These are phyloP conservation scores for Catharus bicknelli DNA, from an alignment of 2,113 vertebrate genomes.

Conservation along the genomic window DNA sequence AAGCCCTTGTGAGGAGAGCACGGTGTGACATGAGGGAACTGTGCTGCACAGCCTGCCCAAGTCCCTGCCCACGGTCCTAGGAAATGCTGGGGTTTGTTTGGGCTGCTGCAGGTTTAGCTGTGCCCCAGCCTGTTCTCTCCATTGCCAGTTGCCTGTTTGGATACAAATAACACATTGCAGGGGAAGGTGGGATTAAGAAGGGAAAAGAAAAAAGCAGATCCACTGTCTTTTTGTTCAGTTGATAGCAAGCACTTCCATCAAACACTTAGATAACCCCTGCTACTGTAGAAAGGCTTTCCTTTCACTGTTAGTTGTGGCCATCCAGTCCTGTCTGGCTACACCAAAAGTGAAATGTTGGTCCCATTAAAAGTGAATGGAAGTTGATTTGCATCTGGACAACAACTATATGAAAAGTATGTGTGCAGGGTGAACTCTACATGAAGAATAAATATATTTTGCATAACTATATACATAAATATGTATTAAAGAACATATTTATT, in stretches of 20 bases:
- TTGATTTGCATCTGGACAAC: background rate
- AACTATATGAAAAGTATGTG: background rate
- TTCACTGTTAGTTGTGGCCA: background rate
- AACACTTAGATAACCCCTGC: background rate
- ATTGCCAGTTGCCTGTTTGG: background rate
- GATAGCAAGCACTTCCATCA: background rate
- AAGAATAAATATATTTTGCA: background rate
- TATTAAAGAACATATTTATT: background rate
- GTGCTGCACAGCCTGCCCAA: background rate
- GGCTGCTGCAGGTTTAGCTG: background rate
- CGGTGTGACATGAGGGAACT: fast-evolving
- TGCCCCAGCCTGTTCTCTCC: background rate
- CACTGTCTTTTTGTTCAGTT: background rate
- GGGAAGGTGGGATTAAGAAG: background rate
- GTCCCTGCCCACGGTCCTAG: background rate
- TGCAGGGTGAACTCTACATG: background rate
- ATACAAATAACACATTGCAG: background rate
- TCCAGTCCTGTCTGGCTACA: background rate
- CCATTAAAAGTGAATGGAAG: background rate
- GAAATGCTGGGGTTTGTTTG: fast-evolving
- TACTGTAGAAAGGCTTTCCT: background rate
- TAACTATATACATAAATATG: background rate
- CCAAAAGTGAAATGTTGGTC: background rate
- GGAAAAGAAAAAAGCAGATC: background rate
- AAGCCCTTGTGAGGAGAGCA: background rate